Conservation (phyloP, 2,797 vertebrate species). For the Pogonophryne albipinna region DNA sequence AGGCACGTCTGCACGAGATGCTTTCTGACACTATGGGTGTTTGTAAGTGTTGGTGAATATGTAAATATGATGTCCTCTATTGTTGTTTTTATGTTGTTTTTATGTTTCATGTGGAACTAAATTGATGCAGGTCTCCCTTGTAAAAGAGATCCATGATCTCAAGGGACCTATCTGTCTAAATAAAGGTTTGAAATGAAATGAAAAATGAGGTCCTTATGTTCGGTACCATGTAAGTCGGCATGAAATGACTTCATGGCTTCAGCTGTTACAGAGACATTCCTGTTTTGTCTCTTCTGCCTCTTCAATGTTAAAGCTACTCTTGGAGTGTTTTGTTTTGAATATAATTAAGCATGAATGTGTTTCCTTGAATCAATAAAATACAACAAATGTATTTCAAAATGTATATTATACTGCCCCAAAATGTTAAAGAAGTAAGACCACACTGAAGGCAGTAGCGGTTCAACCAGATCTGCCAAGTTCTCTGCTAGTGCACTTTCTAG, state of each 20-base stretch:
- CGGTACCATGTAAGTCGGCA: background rate
- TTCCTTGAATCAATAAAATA: background rate
- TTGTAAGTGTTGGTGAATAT: no score
- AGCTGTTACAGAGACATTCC: background rate
- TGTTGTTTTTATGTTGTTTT: no score
- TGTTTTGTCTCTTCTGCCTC: background rate
- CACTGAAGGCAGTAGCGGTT: background rate
- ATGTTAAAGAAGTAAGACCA: background rate
- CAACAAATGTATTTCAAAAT: background rate
- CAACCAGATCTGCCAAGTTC: background rate
- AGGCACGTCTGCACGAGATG: no score
- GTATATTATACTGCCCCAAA: background rate
- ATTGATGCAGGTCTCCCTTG: no score
- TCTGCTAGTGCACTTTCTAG: constrained; percentile 12
- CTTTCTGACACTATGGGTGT: no score
- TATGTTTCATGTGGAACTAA: no score
- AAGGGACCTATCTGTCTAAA: no score
- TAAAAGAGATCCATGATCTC: no score
- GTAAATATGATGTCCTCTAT: no score
- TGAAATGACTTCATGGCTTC: background rate
- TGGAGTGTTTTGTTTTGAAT: background rate
- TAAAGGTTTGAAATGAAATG: no score
- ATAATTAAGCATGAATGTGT: constrained; percentile 1
- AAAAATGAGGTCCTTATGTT: background rate
- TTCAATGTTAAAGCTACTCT: background rate